Evolutionary conservation across 2,888 invertebrate species (phyloP), one percentile per base, ranked within the genome.

Genomic region (Drosophila dives): DNA sequence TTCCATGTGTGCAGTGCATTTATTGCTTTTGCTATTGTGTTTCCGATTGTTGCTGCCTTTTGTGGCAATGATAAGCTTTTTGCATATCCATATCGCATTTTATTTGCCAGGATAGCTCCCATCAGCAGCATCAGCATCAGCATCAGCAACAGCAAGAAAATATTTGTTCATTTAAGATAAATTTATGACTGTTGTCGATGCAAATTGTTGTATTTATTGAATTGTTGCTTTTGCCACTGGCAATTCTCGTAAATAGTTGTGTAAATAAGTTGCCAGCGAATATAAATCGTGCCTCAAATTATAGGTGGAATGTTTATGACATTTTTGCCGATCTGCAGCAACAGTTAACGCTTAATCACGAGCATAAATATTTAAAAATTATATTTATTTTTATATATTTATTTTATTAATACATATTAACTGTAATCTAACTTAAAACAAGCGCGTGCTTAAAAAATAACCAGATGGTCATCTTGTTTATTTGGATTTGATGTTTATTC

Each of bases 91-190:
- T 77, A 75, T 77, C 80, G 72, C 63, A 81, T 77, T 80, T 86
- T 85, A 88, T 84, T 84, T 88, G 81, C 69, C 63, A 17, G 71
- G 61, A 69, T 81, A 64, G 75, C 81, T 79, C 64, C n/a, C 50
- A 75, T 33, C 64, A 48, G 17, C 34, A 50, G 32, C 38, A 33
- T 10, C 54, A 49, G 49, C 49, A 34, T 34, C 34, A 10, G 23
- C 45, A 45, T 4, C 49, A 36, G n/a, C 45, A 62, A 81, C 82
- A 81, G 86, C 75, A 88, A 88, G 83, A 81, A 86, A 88, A 83
- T 86, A 83, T 86, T 88, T 89, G 86, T 89, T 85, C 88, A 83
- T 89, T 89, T 85, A 88, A 86, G 86, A 81, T 89, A 89, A 81
- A 89, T 86, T 86, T 89, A 90, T 86, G 78, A 79, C 81, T 85